A percentile compares a stretch with the other conserved stretches of the same genome.
Conservation (phyloP, 92 coral and sea anemone species). For the Desmophyllum pertusum region DNA sequence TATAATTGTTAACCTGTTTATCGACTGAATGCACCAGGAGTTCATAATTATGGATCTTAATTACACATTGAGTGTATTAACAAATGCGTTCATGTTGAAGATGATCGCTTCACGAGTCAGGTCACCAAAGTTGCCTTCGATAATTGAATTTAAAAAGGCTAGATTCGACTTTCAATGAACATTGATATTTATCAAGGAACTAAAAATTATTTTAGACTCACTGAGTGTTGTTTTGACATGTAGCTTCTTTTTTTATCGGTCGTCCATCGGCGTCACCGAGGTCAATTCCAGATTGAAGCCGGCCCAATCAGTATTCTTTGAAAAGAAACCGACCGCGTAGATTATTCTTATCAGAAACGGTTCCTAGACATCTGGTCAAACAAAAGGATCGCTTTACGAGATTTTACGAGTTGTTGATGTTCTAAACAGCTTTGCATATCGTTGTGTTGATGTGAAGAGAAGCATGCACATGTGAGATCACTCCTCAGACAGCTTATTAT, state of each 20-base stretch:
- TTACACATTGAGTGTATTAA: neutral
- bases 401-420: neutral
- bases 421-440: constrained; percentile 5
- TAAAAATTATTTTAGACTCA: neutral
- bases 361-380: constrained; percentile 23
- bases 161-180: neutral
- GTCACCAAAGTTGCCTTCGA: neutral
- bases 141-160: neutral
- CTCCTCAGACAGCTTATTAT: neutral
- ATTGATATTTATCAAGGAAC: neutral
- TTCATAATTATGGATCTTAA: neutral
- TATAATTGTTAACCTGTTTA: neutral
- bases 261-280: neutral
- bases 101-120: neutral
- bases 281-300: neutral
- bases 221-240: neutral
- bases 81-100: neutral
- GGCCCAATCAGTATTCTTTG: neutral
- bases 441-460: neutral
- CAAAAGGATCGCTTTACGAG: neutral
- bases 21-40: neutral
- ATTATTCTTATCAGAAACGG: constrained; percentile 18
- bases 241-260: neutral
- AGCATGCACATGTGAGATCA: neutral
- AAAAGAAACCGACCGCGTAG: neutral